Percentiles rank a stretch among this genome's conserved stretches.
These are phyloP conservation scores for Volucella inanis DNA, from an alignment of 2,888 invertebrate species.

Conservation along the genomic window DNA sequence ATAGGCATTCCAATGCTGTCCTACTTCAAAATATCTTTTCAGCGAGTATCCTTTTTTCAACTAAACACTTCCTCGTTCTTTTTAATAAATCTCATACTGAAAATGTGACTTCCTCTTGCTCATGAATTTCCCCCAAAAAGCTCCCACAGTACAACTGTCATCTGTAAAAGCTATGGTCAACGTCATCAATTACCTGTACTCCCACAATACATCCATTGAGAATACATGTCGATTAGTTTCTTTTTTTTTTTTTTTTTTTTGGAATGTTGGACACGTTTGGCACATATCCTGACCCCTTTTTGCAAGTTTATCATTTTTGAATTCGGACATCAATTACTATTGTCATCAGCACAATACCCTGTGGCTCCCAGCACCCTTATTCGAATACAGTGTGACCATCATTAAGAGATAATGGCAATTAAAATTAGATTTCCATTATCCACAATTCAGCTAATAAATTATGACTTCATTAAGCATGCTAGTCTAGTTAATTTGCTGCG, in stretches of 20 bases:
- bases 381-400: neutral
- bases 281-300: neutral
- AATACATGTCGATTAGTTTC: no score
- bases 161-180: slow-evolving; percentile 54
- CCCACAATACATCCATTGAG: neutral
- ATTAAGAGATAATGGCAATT: slow-evolving; percentile 50
- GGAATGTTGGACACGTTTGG: slow-evolving; percentile 16
- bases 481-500: slow-evolving; percentile 48
- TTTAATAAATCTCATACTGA: slow-evolving; percentile 19
- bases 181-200: slow-evolving; percentile 60
- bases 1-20: no score
- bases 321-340: slow-evolving; percentile 41
- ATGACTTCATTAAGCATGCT: slow-evolving; percentile 50
- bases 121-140: slow-evolving; percentile 21
- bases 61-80: no score
- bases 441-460: slow-evolving; percentile 54
- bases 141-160: slow-evolving; percentile 28
- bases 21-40: no score
- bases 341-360: slow-evolving; percentile 13
- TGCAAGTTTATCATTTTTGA: neutral
- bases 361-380: neutral
- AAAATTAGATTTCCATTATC: slow-evolving; percentile 61
- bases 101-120: slow-evolving; percentile 11
- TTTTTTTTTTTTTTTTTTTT: no score
- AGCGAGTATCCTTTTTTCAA: no score